Conservation (phyloP, 2,113 vertebrate genomes). For the Crocuta crocuta region DNA sequence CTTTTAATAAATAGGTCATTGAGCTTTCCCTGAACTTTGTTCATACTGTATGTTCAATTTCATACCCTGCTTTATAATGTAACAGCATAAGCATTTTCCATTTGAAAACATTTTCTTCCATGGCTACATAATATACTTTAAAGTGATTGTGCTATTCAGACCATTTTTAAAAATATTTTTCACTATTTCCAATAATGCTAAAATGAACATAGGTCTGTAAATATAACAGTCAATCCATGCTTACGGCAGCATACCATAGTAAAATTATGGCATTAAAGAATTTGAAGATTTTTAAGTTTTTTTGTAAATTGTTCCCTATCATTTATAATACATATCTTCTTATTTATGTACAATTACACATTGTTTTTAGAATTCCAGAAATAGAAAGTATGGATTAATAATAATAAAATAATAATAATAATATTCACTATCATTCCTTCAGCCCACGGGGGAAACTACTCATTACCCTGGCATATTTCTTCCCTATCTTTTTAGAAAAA, state of each 20-base stretch:
- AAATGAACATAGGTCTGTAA: not conserved
- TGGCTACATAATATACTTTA: not conserved
- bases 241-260: not conserved
- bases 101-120: slow-evolving; percentile 54
- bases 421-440: not conserved
- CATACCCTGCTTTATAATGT: not conserved
- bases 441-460: not conserved
- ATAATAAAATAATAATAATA: not conserved
- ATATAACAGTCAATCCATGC: not conserved
- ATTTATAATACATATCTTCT: slow-evolving; percentile 12
- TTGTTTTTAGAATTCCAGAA: slow-evolving; percentile 42
- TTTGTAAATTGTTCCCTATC: not conserved
- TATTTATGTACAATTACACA: not conserved
- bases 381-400: not conserved
- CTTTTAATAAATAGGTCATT: slow-evolving; percentile 58
- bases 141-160: not conserved
- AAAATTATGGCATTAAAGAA: not conserved
- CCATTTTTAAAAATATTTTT: slow-evolving; percentile 8
- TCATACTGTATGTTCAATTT: slow-evolving; percentile 29
- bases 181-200: slow-evolving; percentile 29
- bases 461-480: not conserved
- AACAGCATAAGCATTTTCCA: slow-evolving; percentile 38
- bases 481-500: not conserved
- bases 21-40: not conserved
- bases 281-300: not conserved